A percentile compares a stretch with the other conserved stretches of the same genome.
Conservation (phyloP, 2,888 invertebrate species). For the Lepeophtheirus nordmannii region DNA sequence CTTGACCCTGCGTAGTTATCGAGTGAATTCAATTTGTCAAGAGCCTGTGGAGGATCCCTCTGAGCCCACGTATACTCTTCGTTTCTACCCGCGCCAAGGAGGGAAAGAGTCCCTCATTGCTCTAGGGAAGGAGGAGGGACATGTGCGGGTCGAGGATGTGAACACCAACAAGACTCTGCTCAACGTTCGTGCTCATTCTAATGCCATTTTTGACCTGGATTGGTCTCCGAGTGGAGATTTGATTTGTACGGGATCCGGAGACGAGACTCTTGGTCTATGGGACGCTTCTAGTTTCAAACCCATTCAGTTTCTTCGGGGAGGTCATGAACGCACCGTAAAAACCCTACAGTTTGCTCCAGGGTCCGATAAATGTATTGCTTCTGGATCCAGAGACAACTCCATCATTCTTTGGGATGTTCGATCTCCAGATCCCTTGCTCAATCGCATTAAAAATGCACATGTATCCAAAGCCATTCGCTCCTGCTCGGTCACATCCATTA, state of each 20-base stretch:
- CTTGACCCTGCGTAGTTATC: too few species aligned
- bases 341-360: slow-evolving; percentile 53
- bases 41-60: too few species aligned
- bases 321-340: slow-evolving; percentile 66
- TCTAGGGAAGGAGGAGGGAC: not conserved
- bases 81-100: not conserved
- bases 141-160: not conserved
- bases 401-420: slow-evolving; percentile 13
- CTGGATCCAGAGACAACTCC: slow-evolving; percentile 16
- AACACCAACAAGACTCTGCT: not conserved
- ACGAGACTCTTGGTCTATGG: slow-evolving; percentile 66
- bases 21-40: too few species aligned
- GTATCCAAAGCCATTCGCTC: not conserved
- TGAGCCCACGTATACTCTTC: slow-evolving; percentile 4
- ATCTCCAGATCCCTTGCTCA: not conserved
- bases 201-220: slow-evolving; percentile 74
- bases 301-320: slow-evolving; percentile 34
- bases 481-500: slow-evolving; percentile 18
- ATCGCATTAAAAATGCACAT: slow-evolving; percentile 13
- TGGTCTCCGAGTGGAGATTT: slow-evolving; percentile 63
- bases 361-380: not conserved
- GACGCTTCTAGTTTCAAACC: slow-evolving; percentile 44
- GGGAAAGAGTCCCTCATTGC: not conserved
- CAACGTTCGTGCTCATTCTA: slow-evolving; percentile 45
- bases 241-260: slow-evolving; percentile 63